Base-by-base conservation (phyloP, 2,113 vertebrate genomes). In the Megalops atlanticus region DNA sequence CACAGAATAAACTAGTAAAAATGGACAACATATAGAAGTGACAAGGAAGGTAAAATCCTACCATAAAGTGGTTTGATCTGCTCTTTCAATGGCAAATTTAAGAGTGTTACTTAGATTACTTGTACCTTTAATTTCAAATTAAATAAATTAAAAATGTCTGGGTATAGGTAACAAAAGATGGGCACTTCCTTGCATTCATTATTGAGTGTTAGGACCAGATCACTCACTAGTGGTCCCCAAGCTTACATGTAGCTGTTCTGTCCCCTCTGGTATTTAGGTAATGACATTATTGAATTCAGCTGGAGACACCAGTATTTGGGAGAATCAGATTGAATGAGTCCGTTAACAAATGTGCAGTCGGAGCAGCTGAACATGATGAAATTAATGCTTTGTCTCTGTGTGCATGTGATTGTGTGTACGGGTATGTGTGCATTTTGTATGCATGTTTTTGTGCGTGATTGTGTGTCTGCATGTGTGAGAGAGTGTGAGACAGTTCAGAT, bases 251-350 rank as follows among this genome's bases (percentile, higher is more conserved):
- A 75, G 80, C 6, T 69, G 6, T 74, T 39, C 72, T 76, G 64
- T 41, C 27, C 64, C 74, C 6, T 11, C n/a, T 31, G 27, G n/a
- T n/a, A 27, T 64, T n/a, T 31, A 64, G 31, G 31, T 64, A 1
- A 8, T 27, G 1, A 31, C 31, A 31, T n/a, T 24, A 10, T 27
- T 64, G 18, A 10, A 10, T 10, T 64, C 2, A 31, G 24, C 40
- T 31, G 58, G 39, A 68, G 33, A 72, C 40, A 18, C 18, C 12
- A 49, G 24, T 33, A 38, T 79, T 45, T 72, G 54, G 39, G 75
- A 72, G 47, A 47, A 49, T 72, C 69, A 39, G 45, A 39, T 47
- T 84, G 69, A 68, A 54, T 84, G 76, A 73, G 74, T 68, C 75
- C 81, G 77, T 83, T 78, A 41, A 31, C 24, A 74, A 49, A 49